Evolutionary conservation across 35 echinoderm and acorn worm species (phyloP).

Genomic region (Strongylocentrotus purpuratus): DNA sequence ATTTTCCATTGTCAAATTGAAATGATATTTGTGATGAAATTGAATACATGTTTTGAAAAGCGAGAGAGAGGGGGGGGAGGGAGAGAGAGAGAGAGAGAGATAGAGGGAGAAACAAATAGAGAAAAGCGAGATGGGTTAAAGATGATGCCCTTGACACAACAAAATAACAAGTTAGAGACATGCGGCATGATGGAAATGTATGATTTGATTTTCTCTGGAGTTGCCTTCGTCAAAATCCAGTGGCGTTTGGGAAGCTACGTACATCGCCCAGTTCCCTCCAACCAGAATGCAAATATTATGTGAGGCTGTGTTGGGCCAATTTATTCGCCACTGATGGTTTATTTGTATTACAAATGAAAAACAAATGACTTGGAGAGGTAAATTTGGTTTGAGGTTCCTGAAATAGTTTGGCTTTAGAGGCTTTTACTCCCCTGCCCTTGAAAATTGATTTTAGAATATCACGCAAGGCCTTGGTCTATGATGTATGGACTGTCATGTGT

Average conservation of each 20-base stretch:
- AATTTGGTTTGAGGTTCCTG: background rate
- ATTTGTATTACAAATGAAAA: conserved; percentile 14
- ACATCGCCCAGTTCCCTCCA: background rate
- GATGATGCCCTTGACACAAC: background rate
- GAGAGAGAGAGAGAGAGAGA: background rate
- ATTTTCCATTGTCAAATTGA: background rate
- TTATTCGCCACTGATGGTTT: background rate
- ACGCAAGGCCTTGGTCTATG: background rate
- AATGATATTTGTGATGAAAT: background rate
- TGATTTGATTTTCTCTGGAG: background rate
- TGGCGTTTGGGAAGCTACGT: background rate
- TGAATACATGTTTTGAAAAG: background rate
- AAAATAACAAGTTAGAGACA: background rate
- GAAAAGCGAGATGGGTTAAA: too few species aligned
- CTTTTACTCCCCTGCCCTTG: background rate
- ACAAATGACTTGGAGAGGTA: background rate
- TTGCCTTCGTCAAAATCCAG: background rate
- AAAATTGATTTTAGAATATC: background rate
- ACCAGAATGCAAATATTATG: background rate
- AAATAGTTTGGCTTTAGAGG: background rate
- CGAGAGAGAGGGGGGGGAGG: background rate
- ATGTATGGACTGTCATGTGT: background rate
- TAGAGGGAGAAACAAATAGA: background rate
- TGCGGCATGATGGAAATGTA: background rate
- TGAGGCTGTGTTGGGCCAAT: background rate